These are phyloP conservation scores for Peromyscus eremicus DNA, from an alignment of 2,797 vertebrate genomes.

Conservation along the genomic window DNA sequence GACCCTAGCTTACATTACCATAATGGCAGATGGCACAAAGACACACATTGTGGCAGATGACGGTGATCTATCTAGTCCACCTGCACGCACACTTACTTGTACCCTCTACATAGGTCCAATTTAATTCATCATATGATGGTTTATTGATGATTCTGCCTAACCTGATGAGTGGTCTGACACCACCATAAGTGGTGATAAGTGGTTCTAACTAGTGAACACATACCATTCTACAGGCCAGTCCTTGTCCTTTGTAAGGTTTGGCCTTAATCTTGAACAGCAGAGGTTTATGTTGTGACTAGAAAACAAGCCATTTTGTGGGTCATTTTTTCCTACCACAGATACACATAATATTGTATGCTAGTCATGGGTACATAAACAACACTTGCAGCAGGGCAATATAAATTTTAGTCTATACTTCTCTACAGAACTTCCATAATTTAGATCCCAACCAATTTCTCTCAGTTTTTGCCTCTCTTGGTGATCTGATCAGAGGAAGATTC, in stretches of 20 bases:
- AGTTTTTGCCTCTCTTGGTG: not conserved
- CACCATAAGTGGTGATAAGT: not conserved
- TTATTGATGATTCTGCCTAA: not conserved
- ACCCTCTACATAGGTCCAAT: not conserved
- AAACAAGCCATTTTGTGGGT: not conserved
- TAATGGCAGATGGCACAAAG: too few relatives aligned
- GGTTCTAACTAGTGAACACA: not conserved
- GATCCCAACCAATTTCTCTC: not conserved
- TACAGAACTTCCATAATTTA: not conserved
- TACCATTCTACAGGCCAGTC: not conserved
- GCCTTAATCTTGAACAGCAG: not conserved
- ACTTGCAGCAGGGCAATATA: not conserved
- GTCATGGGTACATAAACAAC: not conserved
- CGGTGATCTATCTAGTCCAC: not conserved
- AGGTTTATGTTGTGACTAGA: not conserved
- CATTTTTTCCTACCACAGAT: not conserved
- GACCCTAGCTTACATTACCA: too few relatives aligned
- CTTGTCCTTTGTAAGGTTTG: not conserved
- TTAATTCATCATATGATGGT: not conserved
- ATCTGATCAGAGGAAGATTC: not conserved
- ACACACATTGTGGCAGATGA: not conserved
- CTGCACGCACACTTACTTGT: not conserved
- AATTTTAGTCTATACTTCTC: not conserved
- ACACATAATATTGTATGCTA: too few relatives aligned
- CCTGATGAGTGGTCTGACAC: not conserved